phyloP scores from a whole-genome alignment of 1,140 invertebrate genomes.

The Zaprionus camerounensis region DNA sequence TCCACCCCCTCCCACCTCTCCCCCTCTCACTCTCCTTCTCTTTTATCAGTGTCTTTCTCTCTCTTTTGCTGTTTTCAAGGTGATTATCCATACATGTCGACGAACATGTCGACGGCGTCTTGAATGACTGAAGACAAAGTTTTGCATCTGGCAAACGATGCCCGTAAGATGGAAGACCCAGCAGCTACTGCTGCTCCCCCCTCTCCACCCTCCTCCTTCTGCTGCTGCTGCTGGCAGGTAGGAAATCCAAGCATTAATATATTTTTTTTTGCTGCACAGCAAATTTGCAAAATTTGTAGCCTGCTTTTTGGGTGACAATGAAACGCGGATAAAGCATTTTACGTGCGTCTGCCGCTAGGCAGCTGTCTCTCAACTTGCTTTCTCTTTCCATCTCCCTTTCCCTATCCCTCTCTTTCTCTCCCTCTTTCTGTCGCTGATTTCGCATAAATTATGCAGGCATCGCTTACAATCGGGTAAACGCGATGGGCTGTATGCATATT shows the following conservation, averaged over 20 bases:
- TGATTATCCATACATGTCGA: constrained; percentile 82
- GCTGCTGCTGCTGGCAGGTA: constrained; percentile 42
- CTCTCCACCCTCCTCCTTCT: not conserved
- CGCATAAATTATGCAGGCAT: constrained; percentile 78
- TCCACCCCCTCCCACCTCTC: not conserved
- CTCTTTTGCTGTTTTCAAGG: constrained; percentile 52
- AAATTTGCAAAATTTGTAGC: constrained; percentile 73
- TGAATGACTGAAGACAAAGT: constrained; percentile 78
- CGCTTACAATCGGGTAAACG: constrained; percentile 33
- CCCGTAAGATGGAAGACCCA: constrained; percentile 48
- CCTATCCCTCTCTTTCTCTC: not conserved
- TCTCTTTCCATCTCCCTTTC: no score
- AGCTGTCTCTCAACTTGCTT: constrained; percentile 23
- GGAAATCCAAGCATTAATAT: constrained; percentile 69
- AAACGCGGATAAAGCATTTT: constrained; percentile 81
- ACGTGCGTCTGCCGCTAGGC: constrained; percentile 61
- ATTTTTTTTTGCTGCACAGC: constrained; percentile 31
- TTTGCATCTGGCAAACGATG: constrained; percentile 52
- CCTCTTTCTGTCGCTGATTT: constrained; percentile 67
- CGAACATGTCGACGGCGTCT: constrained; percentile 24
- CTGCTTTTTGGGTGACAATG: constrained; percentile 70
- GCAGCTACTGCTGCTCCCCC: not conserved
- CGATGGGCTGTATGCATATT: constrained; percentile 32
- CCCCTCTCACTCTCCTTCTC: not conserved
- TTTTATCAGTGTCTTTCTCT: not conserved